Evolutionary conservation across 1,140 invertebrate species (phyloP), one percentile per base, ranked within the genome.

Genomic region (Tenebrio molitor): DNA sequence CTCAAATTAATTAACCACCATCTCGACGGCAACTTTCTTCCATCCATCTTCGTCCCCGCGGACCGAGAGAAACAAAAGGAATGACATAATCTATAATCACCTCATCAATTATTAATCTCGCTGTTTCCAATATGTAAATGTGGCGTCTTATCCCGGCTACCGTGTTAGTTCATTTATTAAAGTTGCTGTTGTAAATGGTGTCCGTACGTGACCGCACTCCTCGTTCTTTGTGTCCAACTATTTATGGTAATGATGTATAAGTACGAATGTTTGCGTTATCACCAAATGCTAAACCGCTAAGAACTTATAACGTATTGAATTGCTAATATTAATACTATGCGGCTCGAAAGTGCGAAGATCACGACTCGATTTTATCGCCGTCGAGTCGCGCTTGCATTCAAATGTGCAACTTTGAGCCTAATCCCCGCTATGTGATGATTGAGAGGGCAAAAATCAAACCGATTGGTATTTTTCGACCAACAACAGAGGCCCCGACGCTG

Each of bases 121-220:
- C 15, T 50, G 16, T 21, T 17, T 50, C 16, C n/a, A 50, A 50
- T 50, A 50, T 50, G 44, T 21, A 50, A 50, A 50, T 50, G 7
- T 50, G n/a, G n/a, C 29, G 29, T 50, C 44, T n/a, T n/a, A n/a
- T n/a, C n/a, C 2, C 10, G n/a, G 44, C 44, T 50, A 50, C 44
- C 17, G 44, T 50, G 44, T 50, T 21, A 50, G 44, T 50, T 50
- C 44, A 50, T 50, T 50, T 50, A 50, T 50, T 50, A 50, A 50
- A 50, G 16, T 44, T 6, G 42, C 15, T 8, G n/a, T 10, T 21
- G n/a, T 50, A 10, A 21, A 10, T 50, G 8, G 16, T 17, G 16
- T 8, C 8, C 15, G 15, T 21, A 50, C 44, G 44, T 50, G 44
- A 50, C 44, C 44, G n/a, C n/a, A n/a, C n/a, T n/a, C n/a, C n/a